Conservation (phyloP, 2,113 vertebrate species). For the Desmodus rotundus region DNA sequence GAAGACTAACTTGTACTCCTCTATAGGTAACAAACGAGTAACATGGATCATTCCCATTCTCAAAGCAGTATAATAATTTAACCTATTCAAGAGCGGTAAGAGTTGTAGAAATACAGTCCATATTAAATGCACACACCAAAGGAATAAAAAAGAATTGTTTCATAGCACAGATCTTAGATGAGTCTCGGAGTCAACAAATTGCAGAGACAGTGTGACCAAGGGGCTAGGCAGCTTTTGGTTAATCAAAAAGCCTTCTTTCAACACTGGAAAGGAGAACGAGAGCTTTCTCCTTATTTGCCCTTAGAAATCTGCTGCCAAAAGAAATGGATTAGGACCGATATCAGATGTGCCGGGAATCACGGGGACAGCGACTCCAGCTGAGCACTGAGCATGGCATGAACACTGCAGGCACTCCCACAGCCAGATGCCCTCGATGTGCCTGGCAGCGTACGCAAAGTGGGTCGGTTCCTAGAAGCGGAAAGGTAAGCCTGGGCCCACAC, state of each 20-base stretch:
- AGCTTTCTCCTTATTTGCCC: conserved; percentile 23
- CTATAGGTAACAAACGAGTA: neutral
- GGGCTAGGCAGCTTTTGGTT: neutral
- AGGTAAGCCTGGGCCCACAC: neutral
- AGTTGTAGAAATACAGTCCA: neutral
- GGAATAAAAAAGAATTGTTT: neutral
- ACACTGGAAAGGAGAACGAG: conserved; percentile 5
- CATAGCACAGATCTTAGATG: neutral
- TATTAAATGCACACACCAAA: neutral
- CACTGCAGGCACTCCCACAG: neutral
- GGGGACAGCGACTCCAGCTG: neutral
- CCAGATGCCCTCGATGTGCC: neutral
- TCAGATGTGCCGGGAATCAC: neutral
- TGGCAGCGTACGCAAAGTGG: neutral
- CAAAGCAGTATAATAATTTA: conserved; percentile 14
- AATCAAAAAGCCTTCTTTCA: conserved; percentile 42
- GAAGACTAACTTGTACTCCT: neutral
- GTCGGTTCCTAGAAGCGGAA: neutral
- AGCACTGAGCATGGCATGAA: neutral
- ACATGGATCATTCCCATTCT: neutral
- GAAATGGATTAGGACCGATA: neutral
- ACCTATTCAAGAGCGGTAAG: neutral
- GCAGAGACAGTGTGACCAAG: neutral
- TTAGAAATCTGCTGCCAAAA: conserved; percentile 14
- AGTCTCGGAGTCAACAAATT: neutral